Evolutionary conservation across 2,113 vertebrate species (phyloP).

Genomic region (Rhinopomastus cyanomelas): DNA sequence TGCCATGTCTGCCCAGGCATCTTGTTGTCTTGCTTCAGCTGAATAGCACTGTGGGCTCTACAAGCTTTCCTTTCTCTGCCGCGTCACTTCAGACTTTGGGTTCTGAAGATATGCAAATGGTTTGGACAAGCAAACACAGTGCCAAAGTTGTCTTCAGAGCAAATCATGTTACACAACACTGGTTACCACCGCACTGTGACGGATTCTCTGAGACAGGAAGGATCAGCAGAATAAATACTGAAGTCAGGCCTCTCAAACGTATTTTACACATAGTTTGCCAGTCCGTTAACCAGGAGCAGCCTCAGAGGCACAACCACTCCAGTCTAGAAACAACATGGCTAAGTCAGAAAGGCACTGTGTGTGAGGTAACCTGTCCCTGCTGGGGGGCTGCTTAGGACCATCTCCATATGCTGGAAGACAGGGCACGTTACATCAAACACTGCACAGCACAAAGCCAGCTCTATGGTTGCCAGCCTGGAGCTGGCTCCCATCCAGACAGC

Average conservation of each 20-base stretch:
- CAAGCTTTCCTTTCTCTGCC: not conserved
- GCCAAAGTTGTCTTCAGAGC: not conserved
- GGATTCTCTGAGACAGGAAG: not conserved
- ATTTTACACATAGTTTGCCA: not conserved
- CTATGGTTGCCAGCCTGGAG: not conserved
- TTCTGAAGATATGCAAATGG: not conserved
- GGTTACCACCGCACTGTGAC: not conserved
- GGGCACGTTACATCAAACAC: not conserved
- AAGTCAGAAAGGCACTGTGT: not conserved
- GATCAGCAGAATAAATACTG: not conserved
- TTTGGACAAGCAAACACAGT: slow-evolving; percentile 35
- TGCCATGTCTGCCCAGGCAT: not conserved
- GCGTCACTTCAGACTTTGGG: not conserved
- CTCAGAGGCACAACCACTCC: not conserved
- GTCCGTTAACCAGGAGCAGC: not conserved
- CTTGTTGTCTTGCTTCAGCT: not conserved
- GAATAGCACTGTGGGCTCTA: not conserved
- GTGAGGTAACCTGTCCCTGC: not conserved
- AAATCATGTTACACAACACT: not conserved
- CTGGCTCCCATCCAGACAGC: not conserved
- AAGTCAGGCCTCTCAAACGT: not conserved
- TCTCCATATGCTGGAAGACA: not conserved
- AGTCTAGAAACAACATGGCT: not conserved
- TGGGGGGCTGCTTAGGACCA: not conserved
- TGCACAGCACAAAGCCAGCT: not conserved